Evolutionary conservation across 2,888 invertebrate genomes (phyloP).

Genomic region (Alviniconcha strummeri): DNA sequence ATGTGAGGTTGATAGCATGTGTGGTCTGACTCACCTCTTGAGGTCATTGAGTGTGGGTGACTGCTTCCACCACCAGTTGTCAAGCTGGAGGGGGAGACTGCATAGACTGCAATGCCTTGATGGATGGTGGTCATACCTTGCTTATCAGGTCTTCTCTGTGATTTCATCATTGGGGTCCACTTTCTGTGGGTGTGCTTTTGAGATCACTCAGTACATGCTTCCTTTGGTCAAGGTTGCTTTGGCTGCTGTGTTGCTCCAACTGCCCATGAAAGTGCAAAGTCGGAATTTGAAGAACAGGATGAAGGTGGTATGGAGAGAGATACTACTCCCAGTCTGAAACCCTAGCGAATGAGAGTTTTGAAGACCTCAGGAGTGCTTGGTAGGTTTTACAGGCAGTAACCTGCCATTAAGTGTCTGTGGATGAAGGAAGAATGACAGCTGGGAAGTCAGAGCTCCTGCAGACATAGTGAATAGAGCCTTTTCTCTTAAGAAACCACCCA

Average conservation of each 20-base stretch:
- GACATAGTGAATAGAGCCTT: conserved; percentile 1
- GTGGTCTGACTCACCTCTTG: no score
- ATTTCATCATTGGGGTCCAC: not conserved
- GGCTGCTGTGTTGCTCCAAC: not conserved
- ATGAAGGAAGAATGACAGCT: not conserved
- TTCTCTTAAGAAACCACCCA: not conserved
- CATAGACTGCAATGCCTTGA: no score
- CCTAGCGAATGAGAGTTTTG: conserved; percentile 7
- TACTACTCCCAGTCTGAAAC: not conserved
- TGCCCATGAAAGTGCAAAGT: not conserved
- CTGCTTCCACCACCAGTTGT: no score
- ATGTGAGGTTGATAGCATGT: no score
- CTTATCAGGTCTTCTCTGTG: not conserved
- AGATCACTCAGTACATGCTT: not conserved
- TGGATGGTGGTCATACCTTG: no score
- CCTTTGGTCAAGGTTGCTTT: no score
- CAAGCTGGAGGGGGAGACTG: no score
- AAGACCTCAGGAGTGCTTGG: not conserved
- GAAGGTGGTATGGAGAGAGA: not conserved
- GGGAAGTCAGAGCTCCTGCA: not conserved
- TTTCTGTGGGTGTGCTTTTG: not conserved
- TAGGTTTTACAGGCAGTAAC: not conserved
- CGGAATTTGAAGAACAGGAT: not conserved
- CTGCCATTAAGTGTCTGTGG: not conserved
- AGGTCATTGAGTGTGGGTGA: no score